A percentile compares a stretch with the other conserved stretches of the same genome.
phyloP scores from a whole-genome alignment of 2,888 invertebrate species.

The Lepetodrilus schrolli region DNA sequence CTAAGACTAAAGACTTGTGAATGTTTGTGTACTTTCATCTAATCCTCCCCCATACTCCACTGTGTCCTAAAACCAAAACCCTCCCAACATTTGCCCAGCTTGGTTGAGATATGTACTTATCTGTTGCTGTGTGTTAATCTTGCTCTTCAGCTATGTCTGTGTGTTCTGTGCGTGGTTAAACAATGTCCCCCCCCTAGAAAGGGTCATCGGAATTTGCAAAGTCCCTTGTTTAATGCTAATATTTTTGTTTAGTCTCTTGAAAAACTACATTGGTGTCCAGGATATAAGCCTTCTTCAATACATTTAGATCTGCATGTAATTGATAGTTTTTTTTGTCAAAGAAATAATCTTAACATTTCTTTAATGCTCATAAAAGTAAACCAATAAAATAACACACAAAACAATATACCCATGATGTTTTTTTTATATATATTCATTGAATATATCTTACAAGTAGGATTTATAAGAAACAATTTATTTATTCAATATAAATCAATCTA shows the following conservation, averaged over 20 bases:
- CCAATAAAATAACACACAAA: too few relatives aligned
- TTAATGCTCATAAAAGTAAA: too few relatives aligned
- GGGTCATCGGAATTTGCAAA: neutral
- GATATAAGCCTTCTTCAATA: too few relatives aligned
- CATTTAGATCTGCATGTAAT: too few relatives aligned
- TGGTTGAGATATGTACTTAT: slow-evolving; percentile 8
- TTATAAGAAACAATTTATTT: too few relatives aligned
- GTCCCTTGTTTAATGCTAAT: neutral
- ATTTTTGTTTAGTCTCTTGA: neutral
- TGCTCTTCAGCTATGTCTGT: neutral
- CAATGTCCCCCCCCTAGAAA: neutral
- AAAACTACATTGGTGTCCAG: neutral
- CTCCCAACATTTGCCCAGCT: neutral
- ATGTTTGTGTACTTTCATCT: slow-evolving; percentile 14
- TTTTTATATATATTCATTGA: too few relatives aligned
- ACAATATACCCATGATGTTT: too few relatives aligned
- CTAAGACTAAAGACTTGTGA: neutral
- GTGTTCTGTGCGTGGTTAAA: neutral
- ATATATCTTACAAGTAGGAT: too few relatives aligned
- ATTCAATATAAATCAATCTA: too few relatives aligned
- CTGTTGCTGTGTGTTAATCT: neutral
- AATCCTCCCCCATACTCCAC: neutral
- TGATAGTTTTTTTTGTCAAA: too few relatives aligned
- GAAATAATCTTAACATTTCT: too few relatives aligned
- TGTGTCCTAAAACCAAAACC: slow-evolving; percentile 6